Base-by-base conservation (phyloP, 2,888 invertebrate species). In the Drosophila koepferae region DNA sequence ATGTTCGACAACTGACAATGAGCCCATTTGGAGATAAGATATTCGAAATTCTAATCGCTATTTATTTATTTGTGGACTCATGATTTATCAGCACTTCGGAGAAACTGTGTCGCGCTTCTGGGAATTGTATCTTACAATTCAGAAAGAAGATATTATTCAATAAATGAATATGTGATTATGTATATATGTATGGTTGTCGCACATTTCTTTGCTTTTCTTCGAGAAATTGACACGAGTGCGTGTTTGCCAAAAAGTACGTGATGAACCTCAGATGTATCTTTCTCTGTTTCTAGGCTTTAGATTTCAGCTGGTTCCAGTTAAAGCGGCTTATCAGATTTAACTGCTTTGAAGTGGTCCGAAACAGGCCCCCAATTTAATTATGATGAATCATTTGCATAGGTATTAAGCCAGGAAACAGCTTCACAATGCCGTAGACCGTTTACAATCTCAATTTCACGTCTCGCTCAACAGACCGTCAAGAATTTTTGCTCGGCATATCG, bases 11-110 rank as follows among this genome's bases (percentile, higher is more conserved):
- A 40, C 46, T 71, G 62, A 69, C 63, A 55, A 66, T 38, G 31
- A 44, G 55, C 51, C 66, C 66, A 54, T 58, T 46, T 62, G 40
- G 56, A 74, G 86, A 89, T 83, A 84, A 86, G 85, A 86, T 86
- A 74, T 59, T 69, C 49, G 46, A 65, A 77, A 59, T 62, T 67
- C 64, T 72, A 76, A 77, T 67, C 66, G 36, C 8, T 38, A 28
- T 49, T 54, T 41, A 14, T 34, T 41, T 73, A 55, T 67, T 58
- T 73, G 63, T 62, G 58, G 14, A 51, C 44, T 63, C 55, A 63
- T 63, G 65, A 82, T 72, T 85, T 84, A 80, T 82, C 83, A 80
- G 63, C 51, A 70, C 14, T 82, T 84, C 82, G 18, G 48, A 2
- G 77, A 86, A 88, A 70, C 61, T 70, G 65, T 70, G 69, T 65